Evolutionary conservation across 2,113 vertebrate genomes (phyloP), one percentile per base, ranked within the genome.

Genomic region (Mustela nigripes): DNA sequence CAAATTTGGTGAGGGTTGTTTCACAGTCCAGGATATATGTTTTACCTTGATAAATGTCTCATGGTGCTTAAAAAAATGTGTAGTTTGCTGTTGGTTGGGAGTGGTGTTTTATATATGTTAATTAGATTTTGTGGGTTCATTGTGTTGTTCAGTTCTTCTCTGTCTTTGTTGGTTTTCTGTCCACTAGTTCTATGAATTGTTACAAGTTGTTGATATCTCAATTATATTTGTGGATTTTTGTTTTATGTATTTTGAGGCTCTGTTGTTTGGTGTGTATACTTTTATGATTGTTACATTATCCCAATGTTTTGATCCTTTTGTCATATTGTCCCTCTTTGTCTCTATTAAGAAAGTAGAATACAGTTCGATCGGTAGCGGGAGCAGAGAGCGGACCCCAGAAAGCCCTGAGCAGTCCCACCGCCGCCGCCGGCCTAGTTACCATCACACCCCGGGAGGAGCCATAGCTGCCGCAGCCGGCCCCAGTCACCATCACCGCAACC

Each of bases 321-420:
- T 83, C 42, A 82, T 86, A 90, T 81, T 53, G 33, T 45, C 19
- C 26, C 7, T 80, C 56, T 78, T 58, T 81, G 33, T 24, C 56
- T 81, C 65, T 31, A 53, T 65, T n/a, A 58, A 60, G 53, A 56
- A 56, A 18, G 53, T 56, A 56, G 42, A 42, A 42, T 42, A 42
- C 4, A 99, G 99, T 99, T 99, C 99, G 99, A 99, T 99, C 99
- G 99, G 99, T 99, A 99, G 99, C 99, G 99, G 99, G 99, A 99
- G 99, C 99, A 99, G 99, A 99, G 99, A 99, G 99, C 99, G 99
- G 99, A 99, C 99, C 99, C 99, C 99, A 99, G 99, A 99, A 99
- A 99, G 99, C 99, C 99, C 99, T 99, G 99, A 99, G 98, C 98
- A 99, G 99, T 99, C 99, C 99, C 99, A 98, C 98, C 98, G 97